Conservation (phyloP, 2,797 vertebrate genomes). For the Scolopax bukidnonensis region DNA sequence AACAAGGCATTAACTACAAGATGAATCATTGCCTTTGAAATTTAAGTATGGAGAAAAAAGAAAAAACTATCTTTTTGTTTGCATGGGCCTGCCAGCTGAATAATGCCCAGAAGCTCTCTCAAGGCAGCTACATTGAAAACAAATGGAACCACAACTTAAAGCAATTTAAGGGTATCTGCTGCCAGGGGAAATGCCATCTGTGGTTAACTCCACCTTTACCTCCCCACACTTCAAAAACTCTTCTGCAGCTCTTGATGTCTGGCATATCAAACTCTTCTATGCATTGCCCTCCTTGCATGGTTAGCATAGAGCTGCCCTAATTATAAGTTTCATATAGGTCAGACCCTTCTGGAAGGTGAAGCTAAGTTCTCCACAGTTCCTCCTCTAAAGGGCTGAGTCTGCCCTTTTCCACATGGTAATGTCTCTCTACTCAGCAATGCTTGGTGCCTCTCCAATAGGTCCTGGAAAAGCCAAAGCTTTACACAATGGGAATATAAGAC, state of each 20-base stretch:
- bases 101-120: not conserved
- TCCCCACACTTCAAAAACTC: not conserved
- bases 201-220: not conserved
- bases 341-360: not conserved
- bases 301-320: not conserved
- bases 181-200: not conserved
- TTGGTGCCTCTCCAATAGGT: not conserved
- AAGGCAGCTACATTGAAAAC: not conserved
- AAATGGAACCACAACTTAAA: not conserved
- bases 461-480: not conserved
- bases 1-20: not conserved
- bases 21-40: conserved; percentile 11
- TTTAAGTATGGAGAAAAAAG: not conserved
- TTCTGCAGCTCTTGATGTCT: not conserved
- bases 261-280: not conserved
- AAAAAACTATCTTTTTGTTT: not conserved
- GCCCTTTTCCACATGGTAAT: not conserved
- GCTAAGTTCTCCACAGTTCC: not conserved
- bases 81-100: not conserved
- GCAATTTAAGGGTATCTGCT: not conserved
- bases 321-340: not conserved
- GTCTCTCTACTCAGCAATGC: not conserved
- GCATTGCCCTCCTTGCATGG: not conserved
- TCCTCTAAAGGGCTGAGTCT: not conserved
- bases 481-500: not conserved